phyloP scores from a whole-genome alignment of 1,140 invertebrate species.

The Cotesia chilonis region DNA sequence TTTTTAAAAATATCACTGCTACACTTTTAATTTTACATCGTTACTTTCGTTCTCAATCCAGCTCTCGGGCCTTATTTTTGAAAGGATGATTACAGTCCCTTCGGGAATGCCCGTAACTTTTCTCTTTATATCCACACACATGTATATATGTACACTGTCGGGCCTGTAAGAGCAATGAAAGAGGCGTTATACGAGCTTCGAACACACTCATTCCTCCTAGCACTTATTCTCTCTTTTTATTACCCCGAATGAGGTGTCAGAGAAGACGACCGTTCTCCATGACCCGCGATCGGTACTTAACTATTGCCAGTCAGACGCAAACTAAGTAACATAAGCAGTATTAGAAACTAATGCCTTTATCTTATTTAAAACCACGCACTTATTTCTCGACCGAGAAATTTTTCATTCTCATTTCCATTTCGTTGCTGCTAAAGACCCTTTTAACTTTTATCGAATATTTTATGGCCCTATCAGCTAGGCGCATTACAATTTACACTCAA shows the following conservation, averaged over 20 bases:
- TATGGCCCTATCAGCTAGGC: no score
- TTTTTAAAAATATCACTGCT: no score
- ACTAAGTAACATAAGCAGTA: neutral
- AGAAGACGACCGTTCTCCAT: neutral
- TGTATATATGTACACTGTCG: neutral
- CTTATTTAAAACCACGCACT: no score
- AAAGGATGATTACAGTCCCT: slow-evolving; percentile 31
- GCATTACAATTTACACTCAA: no score
- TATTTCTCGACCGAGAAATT: no score
- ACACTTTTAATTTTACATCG: no score
- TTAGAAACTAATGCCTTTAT: no score
- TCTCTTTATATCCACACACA: no score
- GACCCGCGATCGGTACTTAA: neutral
- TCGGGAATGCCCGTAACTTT: slow-evolving; percentile 27
- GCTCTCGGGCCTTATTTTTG: slow-evolving; percentile 12
- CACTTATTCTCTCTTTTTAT: slow-evolving; percentile 30
- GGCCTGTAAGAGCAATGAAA: slow-evolving; percentile 4
- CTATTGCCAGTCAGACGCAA: neutral
- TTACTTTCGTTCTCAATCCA: neutral
- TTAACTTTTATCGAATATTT: no score
- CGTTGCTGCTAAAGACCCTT: no score
- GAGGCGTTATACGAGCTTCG: slow-evolving; percentile 13
- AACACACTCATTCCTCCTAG: neutral
- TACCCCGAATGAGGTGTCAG: slow-evolving; percentile 31
- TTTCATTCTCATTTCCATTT: no score